Percentiles rank a stretch among this genome's conserved stretches.
Evolutionary conservation across 2,113 vertebrate species (phyloP).

Genomic region (Ornithorhynchus anatinus): DNA sequence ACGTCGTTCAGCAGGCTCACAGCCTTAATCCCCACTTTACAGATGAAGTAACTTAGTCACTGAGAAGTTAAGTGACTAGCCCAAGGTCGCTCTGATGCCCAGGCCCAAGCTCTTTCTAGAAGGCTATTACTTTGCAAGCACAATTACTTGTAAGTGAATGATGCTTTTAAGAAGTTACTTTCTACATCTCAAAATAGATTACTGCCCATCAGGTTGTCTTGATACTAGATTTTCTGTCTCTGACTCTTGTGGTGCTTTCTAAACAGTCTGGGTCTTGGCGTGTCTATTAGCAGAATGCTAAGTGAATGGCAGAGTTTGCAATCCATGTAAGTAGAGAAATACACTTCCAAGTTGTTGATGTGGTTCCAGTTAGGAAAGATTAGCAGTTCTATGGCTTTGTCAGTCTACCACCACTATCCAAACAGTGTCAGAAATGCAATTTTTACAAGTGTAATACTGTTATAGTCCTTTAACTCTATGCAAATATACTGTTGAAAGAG

Average conservation of each 20-base stretch:
- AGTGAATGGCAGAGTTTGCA: background rate
- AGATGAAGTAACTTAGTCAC: too few species aligned
- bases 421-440: too few species aligned
- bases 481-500: too few species aligned
- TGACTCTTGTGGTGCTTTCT: background rate
- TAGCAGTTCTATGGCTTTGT: slow-evolving; percentile 7
- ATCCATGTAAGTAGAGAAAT: background rate
- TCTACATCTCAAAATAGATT: background rate
- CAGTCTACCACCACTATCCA: too few species aligned
- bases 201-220: background rate
- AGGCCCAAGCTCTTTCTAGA: too few species aligned
- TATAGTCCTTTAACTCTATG: too few species aligned
- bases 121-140: too few species aligned
- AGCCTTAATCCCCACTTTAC: too few species aligned
- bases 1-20: too few species aligned
- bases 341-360: background rate
- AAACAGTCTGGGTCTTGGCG: background rate
- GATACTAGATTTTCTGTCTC: background rate
- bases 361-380: slow-evolving; percentile 5
- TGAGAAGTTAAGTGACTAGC: too few species aligned
- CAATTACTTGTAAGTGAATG: background rate
- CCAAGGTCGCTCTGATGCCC: too few species aligned
- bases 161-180: background rate
- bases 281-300: background rate
- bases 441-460: too few species aligned